Percentiles rank a stretch among this genome's conserved stretches.
Evolutionary conservation across 2,888 invertebrate species (phyloP).

Genomic region (Tubulanus polymorphus): DNA sequence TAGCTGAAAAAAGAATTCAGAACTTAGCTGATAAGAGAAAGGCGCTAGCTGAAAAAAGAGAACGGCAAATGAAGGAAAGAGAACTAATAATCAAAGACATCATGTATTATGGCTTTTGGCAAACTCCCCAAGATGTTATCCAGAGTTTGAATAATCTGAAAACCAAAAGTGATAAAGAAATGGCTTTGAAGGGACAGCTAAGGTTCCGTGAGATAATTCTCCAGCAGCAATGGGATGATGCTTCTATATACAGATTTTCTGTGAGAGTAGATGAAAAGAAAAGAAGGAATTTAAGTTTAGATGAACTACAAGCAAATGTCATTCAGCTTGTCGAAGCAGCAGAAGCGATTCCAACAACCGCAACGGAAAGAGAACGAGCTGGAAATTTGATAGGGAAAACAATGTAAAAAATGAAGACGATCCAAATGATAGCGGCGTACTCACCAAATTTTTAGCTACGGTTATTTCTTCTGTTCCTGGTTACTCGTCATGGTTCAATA

Average conservation of each 20-base stretch:
- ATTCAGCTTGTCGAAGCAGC: neutral
- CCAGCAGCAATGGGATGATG: neutral
- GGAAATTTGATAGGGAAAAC: neutral
- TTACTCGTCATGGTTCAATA: conserved; percentile 11
- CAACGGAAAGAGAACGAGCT: neutral
- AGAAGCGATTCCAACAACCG: neutral
- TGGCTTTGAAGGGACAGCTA: neutral
- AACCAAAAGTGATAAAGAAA: neutral
- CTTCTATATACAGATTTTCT: neutral
- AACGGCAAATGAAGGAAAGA: conserved; percentile 10
- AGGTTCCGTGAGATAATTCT: conserved; percentile 1
- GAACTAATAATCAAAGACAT: conserved; percentile 10
- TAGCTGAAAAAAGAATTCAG: no score
- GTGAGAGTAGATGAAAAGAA: neutral
- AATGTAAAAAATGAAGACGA: neutral
- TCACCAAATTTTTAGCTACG: neutral
- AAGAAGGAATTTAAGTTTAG: neutral
- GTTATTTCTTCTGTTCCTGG: conserved; percentile 13
- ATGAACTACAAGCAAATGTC: conserved; percentile 1
- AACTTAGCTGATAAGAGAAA: no score
- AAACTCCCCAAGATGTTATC: conserved; percentile 5
- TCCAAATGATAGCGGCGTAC: neutral
- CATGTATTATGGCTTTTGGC: conserved; percentile 14
- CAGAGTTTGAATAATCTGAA: neutral
- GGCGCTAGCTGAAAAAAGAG: conserved; percentile 5